phyloP scores from a whole-genome alignment of 2,888 invertebrate genomes.

The Calliopum simillimum region DNA sequence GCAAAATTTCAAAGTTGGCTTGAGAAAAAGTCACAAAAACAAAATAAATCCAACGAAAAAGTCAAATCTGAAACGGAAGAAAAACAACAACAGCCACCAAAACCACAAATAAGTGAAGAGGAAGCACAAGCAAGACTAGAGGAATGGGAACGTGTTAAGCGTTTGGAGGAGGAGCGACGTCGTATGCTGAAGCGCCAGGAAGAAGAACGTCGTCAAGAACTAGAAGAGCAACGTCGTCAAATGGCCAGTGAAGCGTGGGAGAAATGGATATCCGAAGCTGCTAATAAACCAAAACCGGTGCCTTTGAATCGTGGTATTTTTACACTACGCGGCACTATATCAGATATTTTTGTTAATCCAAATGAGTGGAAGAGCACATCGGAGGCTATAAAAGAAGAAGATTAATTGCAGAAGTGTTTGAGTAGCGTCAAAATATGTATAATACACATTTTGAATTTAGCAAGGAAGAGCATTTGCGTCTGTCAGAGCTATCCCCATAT shows the following conservation, averaged over 20 bases:
- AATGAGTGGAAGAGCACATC: slow-evolving; percentile 53
- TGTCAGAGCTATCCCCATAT: not conserved
- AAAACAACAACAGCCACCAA: slow-evolving; percentile 30
- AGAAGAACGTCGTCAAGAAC: slow-evolving; percentile 45
- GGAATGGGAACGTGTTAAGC: slow-evolving; percentile 53
- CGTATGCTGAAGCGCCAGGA: slow-evolving; percentile 47
- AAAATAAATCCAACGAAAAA: slow-evolving; percentile 38
- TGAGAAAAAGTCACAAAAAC: slow-evolving; percentile 47
- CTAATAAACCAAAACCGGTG: slow-evolving; percentile 64
- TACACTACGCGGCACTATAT: slow-evolving; percentile 62
- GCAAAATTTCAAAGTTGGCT: slow-evolving; percentile 59
- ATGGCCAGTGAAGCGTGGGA: slow-evolving; percentile 56
- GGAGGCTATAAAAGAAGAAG: slow-evolving; percentile 31
- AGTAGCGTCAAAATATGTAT: not conserved
- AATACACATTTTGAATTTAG: not conserved
- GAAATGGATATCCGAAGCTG: slow-evolving; percentile 59
- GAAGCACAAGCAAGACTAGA: slow-evolving; percentile 48
- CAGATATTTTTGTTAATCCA: slow-evolving; percentile 62
- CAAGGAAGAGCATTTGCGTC: not conserved
- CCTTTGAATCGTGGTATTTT: slow-evolving; percentile 63
- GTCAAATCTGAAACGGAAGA: not conserved
- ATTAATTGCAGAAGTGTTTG: slow-evolving; percentile 1
- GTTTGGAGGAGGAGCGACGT: slow-evolving; percentile 50
- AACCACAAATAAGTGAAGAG: slow-evolving; percentile 41
- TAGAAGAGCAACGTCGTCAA: slow-evolving; percentile 49